Evolutionary conservation across 1,140 invertebrate genomes (phyloP).

Genomic region (Coelopa frigida): DNA sequence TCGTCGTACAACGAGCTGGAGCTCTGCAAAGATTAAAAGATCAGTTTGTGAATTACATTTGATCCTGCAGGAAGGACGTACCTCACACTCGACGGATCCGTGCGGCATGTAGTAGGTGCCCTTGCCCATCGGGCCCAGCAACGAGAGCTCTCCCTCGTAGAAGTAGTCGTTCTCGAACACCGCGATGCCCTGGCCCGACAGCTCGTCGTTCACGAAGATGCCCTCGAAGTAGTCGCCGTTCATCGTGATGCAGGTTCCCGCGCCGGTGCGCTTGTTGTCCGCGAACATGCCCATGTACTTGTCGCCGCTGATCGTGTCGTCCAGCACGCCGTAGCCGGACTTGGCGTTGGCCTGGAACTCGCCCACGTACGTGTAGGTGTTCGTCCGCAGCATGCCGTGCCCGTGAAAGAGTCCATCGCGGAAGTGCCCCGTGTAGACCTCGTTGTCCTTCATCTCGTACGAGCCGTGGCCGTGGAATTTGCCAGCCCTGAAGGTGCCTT

Average conservation of each 20-base stretch:
- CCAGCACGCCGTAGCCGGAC: slow-evolving; percentile 80
- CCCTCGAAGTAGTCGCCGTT: slow-evolving; percentile 89
- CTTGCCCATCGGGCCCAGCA: slow-evolving; percentile 57
- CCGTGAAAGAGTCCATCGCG: slow-evolving; percentile 76
- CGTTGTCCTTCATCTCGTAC: slow-evolving; percentile 61
- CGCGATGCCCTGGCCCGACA: slow-evolving; percentile 78
- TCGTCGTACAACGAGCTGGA: background rate
- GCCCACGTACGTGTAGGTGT: slow-evolving; percentile 77
- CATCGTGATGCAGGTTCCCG: slow-evolving; percentile 75
- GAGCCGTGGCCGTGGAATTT: slow-evolving; percentile 66
- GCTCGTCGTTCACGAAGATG: slow-evolving; percentile 66
- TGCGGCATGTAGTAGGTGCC: slow-evolving; percentile 70
- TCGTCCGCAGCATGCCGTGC: slow-evolving; percentile 73
- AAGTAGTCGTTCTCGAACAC: slow-evolving; percentile 81
- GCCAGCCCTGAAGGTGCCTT: slow-evolving; percentile 79
- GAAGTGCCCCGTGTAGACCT: slow-evolving; percentile 78
- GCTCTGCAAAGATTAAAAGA: background rate
- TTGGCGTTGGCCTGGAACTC: slow-evolving; percentile 71
- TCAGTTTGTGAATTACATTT: background rate
- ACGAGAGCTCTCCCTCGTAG: slow-evolving; percentile 78
- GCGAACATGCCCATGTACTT: slow-evolving; percentile 84
- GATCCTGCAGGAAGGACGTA: background rate
- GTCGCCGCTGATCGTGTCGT: slow-evolving; percentile 76
- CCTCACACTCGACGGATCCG: background rate
- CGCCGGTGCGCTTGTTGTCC: slow-evolving; percentile 72